Evolutionary conservation across 1,140 invertebrate species (phyloP), one percentile per base, ranked within the genome.

Genomic region (Oryctes rhinoceros): DNA sequence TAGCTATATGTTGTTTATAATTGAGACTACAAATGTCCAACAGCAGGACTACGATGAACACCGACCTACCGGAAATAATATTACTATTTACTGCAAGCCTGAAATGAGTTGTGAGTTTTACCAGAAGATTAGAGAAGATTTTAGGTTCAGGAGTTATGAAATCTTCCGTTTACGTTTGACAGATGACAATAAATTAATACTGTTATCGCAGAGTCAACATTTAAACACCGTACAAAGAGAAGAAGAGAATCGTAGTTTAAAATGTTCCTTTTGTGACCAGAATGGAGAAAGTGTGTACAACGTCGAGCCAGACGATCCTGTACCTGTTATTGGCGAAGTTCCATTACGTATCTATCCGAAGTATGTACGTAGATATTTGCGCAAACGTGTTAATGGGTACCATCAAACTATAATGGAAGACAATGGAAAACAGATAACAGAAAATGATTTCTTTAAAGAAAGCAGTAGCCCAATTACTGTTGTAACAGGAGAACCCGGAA

Each of bases 341-440:
- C 5, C 18, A 0, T 6, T n/a, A 6, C 3, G 5, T 6, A 59
- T 6, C 5, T 59, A 3, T 6, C 6, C 6, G 5, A n/a, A 6
- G 53, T 59, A 59, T n/a, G 53, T 59, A 18, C 53, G n/a, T 59
- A 15, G 53, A 59, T n/a, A n/a, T 59, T 59, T 59, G 15, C 53
- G 53, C 18, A 18, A 59, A 18, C 3, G 53, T 18, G 53, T 59
- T 18, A 15, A 59, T 4, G 18, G n/a, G 3, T 3, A 18, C 6
- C 3, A 59, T 59, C 20, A 6, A 6, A n/a, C 15, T 2, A 18
- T 6, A 7, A 7, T 59, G n/a, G 13, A 59, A 15, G 15, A 59
- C 0, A 44, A 44, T 10, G 39, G 39, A 44, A 44, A 44, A 18
- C 53, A 6, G 53, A 18, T 59, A 3, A 0, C 53, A 4, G 53